Percentiles rank a stretch among this genome's conserved stretches.
Conservation (phyloP, 2,888 invertebrate genomes). For the Danaus chrysippus region DNA sequence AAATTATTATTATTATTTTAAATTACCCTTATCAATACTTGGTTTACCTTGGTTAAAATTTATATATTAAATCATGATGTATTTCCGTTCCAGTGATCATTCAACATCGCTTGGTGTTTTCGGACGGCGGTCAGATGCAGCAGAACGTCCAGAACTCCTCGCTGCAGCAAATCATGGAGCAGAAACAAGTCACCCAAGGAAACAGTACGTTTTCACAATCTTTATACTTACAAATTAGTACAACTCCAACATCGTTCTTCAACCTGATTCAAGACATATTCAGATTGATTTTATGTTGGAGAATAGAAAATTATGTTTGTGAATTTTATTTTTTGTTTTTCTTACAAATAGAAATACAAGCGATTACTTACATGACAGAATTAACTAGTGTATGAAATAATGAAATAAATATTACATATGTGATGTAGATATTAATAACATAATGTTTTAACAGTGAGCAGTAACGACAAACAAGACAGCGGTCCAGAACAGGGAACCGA, state of each 20-base stretch:
- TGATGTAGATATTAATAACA: background rate
- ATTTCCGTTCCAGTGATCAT: slow-evolving; percentile 52
- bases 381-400: background rate
- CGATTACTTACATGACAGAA: too few relatives aligned
- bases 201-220: slow-evolving; percentile 44
- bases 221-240: background rate
- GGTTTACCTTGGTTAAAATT: too few relatives aligned
- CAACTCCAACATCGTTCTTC: slow-evolving; percentile 70
- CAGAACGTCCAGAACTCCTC: slow-evolving; percentile 48
- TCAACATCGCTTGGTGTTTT: slow-evolving; percentile 60
- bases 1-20: too few relatives aligned
- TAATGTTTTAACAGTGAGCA: slow-evolving; percentile 20
- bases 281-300: slow-evolving; percentile 70
- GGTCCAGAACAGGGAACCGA: slow-evolving; percentile 61
- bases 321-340: slow-evolving; percentile 4
- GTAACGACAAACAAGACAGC: slow-evolving; percentile 55
- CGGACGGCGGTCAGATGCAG: slow-evolving; percentile 56
- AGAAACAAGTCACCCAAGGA: slow-evolving; percentile 53
- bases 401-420: slow-evolving; percentile 13
- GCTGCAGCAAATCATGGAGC: slow-evolving; percentile 55
- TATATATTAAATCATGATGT: background rate
- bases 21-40: too few relatives aligned
- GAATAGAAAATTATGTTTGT: slow-evolving; percentile 47
- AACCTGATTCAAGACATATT: slow-evolving; percentile 59
- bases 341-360: background rate